Base-by-base conservation (phyloP, 1,140 invertebrate genomes). In the Babylonia areolata region DNA sequence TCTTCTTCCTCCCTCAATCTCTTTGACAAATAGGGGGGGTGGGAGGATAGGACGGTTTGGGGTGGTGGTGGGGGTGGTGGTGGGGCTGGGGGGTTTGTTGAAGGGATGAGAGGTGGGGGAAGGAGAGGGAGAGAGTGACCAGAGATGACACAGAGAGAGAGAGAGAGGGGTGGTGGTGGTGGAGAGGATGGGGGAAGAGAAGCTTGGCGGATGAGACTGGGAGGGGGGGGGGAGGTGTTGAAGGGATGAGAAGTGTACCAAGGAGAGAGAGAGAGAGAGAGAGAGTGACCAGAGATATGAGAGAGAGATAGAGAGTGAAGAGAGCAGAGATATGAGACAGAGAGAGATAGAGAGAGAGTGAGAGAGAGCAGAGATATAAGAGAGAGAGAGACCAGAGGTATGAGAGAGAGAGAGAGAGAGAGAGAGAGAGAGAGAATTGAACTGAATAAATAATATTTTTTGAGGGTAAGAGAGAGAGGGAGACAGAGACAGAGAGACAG, bases 291-390 rank as follows among this genome's bases (percentile, higher is more conserved):
- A 33, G 54, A 64, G 31, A 64, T 12, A 83, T n/a, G 81, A 64
- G 54, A 64, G 54, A 83, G 81, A 83, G 54, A 64, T 11, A 83
- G 81, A 83, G 54, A 83, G 81, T 71, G 54, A 46, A 83, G 81
- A 83, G 46, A 35, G 54, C 6, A 69, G 33, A 75, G 71, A 75
- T n/a, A 28, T 11, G 71, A 75, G 71, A 37, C 6, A 37, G 71
- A 37, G 71, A 37, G 71, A 51, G 46, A 51, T 6, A 51, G 46
- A 51, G 46, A 51, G 46, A 51, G 46, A 51, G 46, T 11, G 46
- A 51, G 46, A 51, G 46, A 51, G 46, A 51, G 46, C n/a, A n/a
- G n/a, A n/a, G n/a, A n/a, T n/a, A n/a, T n/a, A n/a, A n/a, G n/a
- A n/a, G n/a, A n/a, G n/a, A n/a, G n/a, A n/a, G n/a, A n/a, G n/a